phyloP scores from a whole-genome alignment of 2,888 invertebrate species.

The Pteria penguin region DNA sequence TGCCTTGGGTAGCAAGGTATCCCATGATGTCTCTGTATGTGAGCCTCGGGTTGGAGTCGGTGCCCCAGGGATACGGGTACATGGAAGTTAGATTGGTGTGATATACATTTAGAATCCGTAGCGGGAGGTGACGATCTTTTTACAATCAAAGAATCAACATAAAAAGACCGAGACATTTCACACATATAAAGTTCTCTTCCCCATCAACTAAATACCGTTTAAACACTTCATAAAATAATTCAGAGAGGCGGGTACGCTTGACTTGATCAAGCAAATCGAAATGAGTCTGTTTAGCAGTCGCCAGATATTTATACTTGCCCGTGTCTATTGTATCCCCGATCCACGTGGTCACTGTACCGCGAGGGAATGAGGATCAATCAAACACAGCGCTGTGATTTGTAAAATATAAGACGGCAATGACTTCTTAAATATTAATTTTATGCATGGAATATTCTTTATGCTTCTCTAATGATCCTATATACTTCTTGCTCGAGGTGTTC shows the following conservation, averaged over 20 bases:
- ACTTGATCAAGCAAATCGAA: slow-evolving; percentile 18
- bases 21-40: slow-evolving; percentile 41
- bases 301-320: slow-evolving; percentile 43
- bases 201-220: slow-evolving; percentile 28
- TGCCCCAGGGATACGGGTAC: slow-evolving; percentile 43
- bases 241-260: slow-evolving; percentile 41
- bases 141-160: slow-evolving; percentile 78
- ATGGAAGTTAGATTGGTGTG: slow-evolving; percentile 24
- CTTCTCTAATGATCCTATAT: slow-evolving; percentile 37
- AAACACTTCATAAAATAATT: slow-evolving; percentile 17
- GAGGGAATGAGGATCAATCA: slow-evolving; percentile 41
- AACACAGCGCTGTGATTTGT: slow-evolving; percentile 53
- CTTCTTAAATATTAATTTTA: slow-evolving; percentile 45
- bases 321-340: slow-evolving; percentile 35
- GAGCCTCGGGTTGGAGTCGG: slow-evolving; percentile 41
- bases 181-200: slow-evolving; percentile 19
- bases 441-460: slow-evolving; percentile 33
- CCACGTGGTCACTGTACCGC: slow-evolving; percentile 49
- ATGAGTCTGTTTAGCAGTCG: slow-evolving; percentile 20
- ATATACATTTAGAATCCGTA: slow-evolving; percentile 27
- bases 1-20: slow-evolving; percentile 68
- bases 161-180: slow-evolving; percentile 78
- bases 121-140: slow-evolving; percentile 54
- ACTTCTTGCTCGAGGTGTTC: slow-evolving; percentile 19
- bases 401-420: slow-evolving; percentile 55